Evolutionary conservation across 2,888 invertebrate species (phyloP).

Genomic region (Trissonchulus latispiculum): DNA sequence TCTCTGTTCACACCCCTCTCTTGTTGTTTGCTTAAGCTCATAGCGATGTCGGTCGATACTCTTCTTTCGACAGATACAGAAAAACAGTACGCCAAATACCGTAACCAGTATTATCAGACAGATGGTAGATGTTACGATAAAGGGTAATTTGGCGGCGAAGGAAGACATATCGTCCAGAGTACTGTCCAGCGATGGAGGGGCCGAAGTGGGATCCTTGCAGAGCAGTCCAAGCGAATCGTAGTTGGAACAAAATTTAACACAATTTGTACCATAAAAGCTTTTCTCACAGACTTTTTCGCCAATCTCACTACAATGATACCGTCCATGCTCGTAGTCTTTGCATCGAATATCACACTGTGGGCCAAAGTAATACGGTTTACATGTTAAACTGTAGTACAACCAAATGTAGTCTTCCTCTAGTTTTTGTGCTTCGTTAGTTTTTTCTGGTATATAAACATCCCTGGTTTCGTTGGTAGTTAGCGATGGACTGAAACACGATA

Average conservation of each 20-base stretch:
- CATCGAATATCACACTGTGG: background rate
- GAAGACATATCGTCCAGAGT: too few species aligned
- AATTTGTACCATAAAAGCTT: background rate
- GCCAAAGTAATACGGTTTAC: background rate
- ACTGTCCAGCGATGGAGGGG: background rate
- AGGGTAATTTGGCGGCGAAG: background rate
- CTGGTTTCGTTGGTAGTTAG: background rate
- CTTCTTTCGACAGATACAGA: background rate
- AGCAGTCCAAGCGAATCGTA: background rate
- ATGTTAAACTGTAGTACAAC: background rate
- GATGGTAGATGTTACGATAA: background rate
- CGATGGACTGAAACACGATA: background rate
- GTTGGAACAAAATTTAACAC: background rate
- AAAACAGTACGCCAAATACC: background rate
- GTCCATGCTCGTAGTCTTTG: background rate
- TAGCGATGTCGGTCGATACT: background rate
- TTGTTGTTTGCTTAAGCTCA: background rate
- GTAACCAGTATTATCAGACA: background rate
- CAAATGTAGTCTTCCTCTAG: background rate
- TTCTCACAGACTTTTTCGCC: background rate
- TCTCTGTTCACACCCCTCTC: background rate
- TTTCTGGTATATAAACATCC: background rate
- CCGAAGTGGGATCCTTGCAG: background rate
- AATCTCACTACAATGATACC: background rate
- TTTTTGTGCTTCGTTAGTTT: background rate